Evolutionary conservation across 2,888 invertebrate genomes (phyloP).

Genomic region (Leptinotarsa haldemani): DNA sequence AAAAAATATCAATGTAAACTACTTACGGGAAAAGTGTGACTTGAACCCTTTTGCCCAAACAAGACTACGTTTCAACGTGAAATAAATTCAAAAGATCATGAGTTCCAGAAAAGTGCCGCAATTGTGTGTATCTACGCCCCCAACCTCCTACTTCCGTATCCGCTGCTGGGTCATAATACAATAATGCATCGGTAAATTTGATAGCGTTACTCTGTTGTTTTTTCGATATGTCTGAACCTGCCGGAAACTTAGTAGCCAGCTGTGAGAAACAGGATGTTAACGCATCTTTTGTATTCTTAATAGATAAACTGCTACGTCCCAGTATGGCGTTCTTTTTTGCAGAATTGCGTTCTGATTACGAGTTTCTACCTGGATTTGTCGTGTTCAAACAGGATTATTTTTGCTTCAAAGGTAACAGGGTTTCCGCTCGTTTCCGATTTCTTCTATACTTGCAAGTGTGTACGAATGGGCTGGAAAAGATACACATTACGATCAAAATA

Average conservation of each 20-base stretch:
- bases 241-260: conserved; percentile 40
- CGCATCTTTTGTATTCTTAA: conserved; percentile 37
- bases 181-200: conserved; percentile 27
- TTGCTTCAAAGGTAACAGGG: background rate
- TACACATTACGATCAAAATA: background rate
- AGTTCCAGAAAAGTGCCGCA: no score
- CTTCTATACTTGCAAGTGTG: background rate
- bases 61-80: no score
- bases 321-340: conserved; percentile 12
- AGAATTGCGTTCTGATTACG: conserved; percentile 15
- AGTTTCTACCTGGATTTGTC: conserved; percentile 10
- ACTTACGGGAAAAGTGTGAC: no score
- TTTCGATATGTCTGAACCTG: conserved; percentile 16
- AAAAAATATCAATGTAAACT: no score
- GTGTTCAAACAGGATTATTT: conserved; percentile 7
- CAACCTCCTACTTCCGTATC: conserved; percentile 1
- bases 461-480: background rate
- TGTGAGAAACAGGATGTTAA: conserved; percentile 42
- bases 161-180: conserved; percentile 12
- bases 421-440: background rate
- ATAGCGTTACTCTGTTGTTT: conserved; percentile 34
- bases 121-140: background rate
- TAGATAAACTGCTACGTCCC: conserved; percentile 26
- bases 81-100: no score
- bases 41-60: no score